Percentiles rank a stretch among this genome's conserved stretches.
Evolutionary conservation across 2,113 vertebrate genomes (phyloP).

Genomic region (Morone saxatilis): DNA sequence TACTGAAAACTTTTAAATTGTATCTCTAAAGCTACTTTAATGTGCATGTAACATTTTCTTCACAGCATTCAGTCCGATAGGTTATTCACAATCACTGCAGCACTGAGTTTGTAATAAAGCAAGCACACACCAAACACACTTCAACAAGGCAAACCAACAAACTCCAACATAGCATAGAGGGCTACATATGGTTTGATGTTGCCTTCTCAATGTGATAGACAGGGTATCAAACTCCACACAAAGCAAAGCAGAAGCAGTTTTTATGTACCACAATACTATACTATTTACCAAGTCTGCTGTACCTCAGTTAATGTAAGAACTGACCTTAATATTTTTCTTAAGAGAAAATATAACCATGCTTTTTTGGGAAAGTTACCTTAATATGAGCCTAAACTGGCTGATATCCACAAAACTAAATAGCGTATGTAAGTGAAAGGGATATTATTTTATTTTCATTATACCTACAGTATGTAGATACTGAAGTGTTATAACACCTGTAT

Average conservation of each 20-base stretch:
- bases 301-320: neutral
- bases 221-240: constrained; percentile 68
- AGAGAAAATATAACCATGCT: neutral
- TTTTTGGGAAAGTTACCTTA: neutral
- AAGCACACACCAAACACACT: constrained; percentile 67
- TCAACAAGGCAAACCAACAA: constrained; percentile 62
- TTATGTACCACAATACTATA: neutral
- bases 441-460: neutral
- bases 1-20: neutral
- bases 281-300: neutral
- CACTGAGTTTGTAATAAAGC: constrained; percentile 19
- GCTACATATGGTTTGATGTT: constrained; percentile 71
- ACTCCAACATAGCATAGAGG: constrained; percentile 58
- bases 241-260: constrained; percentile 76
- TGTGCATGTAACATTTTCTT: constrained; percentile 9
- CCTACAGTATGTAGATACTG: neutral
- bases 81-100: constrained; percentile 44
- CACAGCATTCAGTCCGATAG: constrained; percentile 13
- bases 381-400: neutral
- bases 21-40: constrained; percentile 9
- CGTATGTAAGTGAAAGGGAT: neutral
- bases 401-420: neutral
- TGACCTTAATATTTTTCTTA: neutral
- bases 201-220: constrained; percentile 58
- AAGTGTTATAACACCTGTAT: neutral